phyloP scores from a whole-genome alignment of 1,140 invertebrate genomes.

The Drosophila ficusphila region DNA sequence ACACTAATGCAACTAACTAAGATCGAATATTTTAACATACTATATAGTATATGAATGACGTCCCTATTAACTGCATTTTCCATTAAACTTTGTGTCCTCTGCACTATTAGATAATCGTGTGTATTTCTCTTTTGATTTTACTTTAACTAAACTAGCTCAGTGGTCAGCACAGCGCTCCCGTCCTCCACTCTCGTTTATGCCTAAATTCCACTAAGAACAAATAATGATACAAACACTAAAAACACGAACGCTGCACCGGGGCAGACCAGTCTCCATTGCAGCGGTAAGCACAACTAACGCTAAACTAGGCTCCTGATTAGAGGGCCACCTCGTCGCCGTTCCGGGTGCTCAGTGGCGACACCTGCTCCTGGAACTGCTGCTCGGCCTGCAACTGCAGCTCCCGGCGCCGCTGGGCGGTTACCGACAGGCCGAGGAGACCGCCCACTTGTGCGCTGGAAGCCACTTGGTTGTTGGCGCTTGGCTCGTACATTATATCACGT shows the following conservation, averaged over 20 bases:
- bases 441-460: slow-evolving; percentile 52
- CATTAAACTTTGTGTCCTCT: slow-evolving; percentile 30
- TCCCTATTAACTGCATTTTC: slow-evolving; percentile 34
- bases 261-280: slow-evolving; percentile 56
- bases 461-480: slow-evolving; percentile 53
- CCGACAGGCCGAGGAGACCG: slow-evolving; percentile 45
- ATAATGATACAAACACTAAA: slow-evolving; percentile 52
- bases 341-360: slow-evolving; percentile 52
- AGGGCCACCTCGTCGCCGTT: slow-evolving; percentile 79
- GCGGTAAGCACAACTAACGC: slow-evolving; percentile 18
- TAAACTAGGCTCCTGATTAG: slow-evolving; percentile 54
- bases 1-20: slow-evolving; percentile 64
- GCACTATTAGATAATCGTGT: slow-evolving; percentile 17
- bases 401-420: slow-evolving; percentile 71
- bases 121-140: slow-evolving; percentile 16
- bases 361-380: slow-evolving; percentile 66
- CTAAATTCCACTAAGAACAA: slow-evolving; percentile 68
- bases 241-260: slow-evolving; percentile 45
- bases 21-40: slow-evolving; percentile 56
- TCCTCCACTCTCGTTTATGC: slow-evolving; percentile 19
- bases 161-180: slow-evolving; percentile 14
- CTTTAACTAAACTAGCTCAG: slow-evolving; percentile 63
- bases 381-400: slow-evolving; percentile 71
- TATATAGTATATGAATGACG: slow-evolving; percentile 59
- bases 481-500: slow-evolving; percentile 74